Evolutionary conservation across 2,797 vertebrate genomes (phyloP).

Genomic region (Loriculus beryllinus): DNA sequence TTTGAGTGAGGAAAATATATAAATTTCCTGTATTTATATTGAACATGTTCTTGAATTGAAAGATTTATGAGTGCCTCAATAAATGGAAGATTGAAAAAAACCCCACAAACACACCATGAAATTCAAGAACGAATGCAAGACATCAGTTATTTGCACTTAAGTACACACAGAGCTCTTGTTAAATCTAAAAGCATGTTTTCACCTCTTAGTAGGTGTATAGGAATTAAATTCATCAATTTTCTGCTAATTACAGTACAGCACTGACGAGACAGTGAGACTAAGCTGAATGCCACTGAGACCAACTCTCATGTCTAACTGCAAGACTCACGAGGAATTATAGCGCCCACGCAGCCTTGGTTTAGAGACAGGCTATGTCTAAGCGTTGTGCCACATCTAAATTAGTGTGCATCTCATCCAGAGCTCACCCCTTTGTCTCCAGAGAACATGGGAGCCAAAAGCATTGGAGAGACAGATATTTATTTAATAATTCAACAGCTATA

Average conservation of each 20-base stretch:
- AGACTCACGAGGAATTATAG: not conserved
- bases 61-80: not conserved
- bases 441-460: not conserved
- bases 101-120: not conserved
- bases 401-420: not conserved
- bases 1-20: not conserved
- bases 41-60: not conserved
- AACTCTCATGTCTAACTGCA: not conserved
- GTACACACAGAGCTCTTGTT: not conserved
- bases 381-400: not conserved
- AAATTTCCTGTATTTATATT: not conserved
- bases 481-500: not conserved
- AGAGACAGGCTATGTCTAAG: not conserved
- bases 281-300: not conserved
- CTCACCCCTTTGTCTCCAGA: not conserved
- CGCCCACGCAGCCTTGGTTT: not conserved
- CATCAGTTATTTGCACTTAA: not conserved
- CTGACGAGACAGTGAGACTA: not conserved
- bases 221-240: conserved; percentile 40
- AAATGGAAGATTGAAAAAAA: not conserved
- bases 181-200: not conserved
- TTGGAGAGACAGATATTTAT: not conserved
- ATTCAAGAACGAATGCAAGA: not conserved
- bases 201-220: conserved; percentile 14
- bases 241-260: conserved; percentile 10